Evolutionary conservation across 1,140 invertebrate species (phyloP).

Genomic region (Drosophila murphyi): DNA sequence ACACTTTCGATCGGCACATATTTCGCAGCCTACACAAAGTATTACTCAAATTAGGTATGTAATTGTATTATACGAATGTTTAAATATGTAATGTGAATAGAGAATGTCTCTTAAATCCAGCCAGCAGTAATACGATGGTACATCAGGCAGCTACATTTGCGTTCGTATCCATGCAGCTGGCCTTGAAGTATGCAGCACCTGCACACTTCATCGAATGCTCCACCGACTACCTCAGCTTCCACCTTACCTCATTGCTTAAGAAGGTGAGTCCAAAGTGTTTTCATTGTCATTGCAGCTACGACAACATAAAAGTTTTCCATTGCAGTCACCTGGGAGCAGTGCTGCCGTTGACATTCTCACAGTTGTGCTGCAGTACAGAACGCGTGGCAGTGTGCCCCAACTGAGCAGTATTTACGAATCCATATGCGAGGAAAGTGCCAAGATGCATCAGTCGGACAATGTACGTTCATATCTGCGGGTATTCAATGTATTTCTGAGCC

Average conservation of each 20-base stretch:
- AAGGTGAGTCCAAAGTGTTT: constrained; percentile 64
- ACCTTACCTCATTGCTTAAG: constrained; percentile 85
- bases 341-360: constrained; percentile 86
- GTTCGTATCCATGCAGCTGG: constrained; percentile 85
- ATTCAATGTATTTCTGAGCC: constrained; percentile 72
- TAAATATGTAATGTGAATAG: background rate
- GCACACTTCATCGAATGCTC: constrained; percentile 85
- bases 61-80: background rate
- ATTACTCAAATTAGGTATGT: constrained; percentile 64
- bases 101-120: constrained; percentile 6
- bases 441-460: constrained; percentile 62
- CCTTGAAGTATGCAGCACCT: constrained; percentile 81
- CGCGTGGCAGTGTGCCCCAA: constrained; percentile 85
- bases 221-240: constrained; percentile 86
- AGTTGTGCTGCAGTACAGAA: constrained; percentile 86
- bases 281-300: background rate
- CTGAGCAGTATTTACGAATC: constrained; percentile 86
- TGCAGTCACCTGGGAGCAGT: constrained; percentile 79
- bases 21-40: constrained; percentile 73
- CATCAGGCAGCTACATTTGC: constrained; percentile 75
- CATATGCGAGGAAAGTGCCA: constrained; percentile 80
- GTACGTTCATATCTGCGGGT: constrained; percentile 76
- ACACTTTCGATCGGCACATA: constrained; percentile 66
- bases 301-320: background rate
- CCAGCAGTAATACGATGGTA: constrained; percentile 70